Conservation (phyloP, 2,888 invertebrate genomes). For the Stenoptilia bipunctidactyla region DNA sequence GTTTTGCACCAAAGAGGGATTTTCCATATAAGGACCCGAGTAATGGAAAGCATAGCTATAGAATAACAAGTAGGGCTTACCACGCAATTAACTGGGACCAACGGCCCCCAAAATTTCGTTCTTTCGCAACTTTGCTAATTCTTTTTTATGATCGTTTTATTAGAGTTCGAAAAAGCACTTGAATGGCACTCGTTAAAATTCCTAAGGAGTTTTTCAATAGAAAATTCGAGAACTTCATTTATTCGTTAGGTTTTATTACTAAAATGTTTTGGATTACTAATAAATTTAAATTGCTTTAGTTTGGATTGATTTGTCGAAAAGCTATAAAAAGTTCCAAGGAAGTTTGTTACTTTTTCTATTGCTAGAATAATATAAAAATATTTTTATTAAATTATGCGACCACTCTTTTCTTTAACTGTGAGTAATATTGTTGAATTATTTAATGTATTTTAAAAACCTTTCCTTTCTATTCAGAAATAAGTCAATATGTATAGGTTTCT, state of each 20-base stretch:
- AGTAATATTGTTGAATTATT: too few species aligned
- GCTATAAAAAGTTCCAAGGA: too few species aligned
- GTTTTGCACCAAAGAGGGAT: slow-evolving; percentile 21
- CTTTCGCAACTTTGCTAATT: slow-evolving; percentile 33
- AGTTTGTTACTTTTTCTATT: too few species aligned
- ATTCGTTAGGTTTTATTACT: slow-evolving; percentile 48
- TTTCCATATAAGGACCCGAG: neutral
- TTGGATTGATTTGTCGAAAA: too few species aligned
- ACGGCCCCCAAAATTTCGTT: slow-evolving; percentile 21
- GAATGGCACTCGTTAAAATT: slow-evolving; percentile 55
- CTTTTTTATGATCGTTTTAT: slow-evolving; percentile 56
- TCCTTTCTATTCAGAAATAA: too few species aligned
- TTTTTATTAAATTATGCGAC: too few species aligned
- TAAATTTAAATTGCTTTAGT: too few species aligned
- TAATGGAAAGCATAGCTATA: slow-evolving; percentile 13
- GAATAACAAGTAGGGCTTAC: slow-evolving; percentile 50
- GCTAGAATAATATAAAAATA: too few species aligned
- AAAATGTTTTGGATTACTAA: neutral
- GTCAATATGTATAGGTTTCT: too few species aligned
- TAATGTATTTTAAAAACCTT: too few species aligned
- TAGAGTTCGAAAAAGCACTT: slow-evolving; percentile 49
- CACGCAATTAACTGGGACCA: slow-evolving; percentile 40
- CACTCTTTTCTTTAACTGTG: too few species aligned
- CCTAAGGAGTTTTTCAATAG: slow-evolving; percentile 41
- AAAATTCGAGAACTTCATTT: slow-evolving; percentile 38